A percentile compares a stretch with the other conserved stretches of the same genome.
phyloP scores from a whole-genome alignment of 92 coral and sea anemone genomes.

The Siderastrea radians region DNA sequence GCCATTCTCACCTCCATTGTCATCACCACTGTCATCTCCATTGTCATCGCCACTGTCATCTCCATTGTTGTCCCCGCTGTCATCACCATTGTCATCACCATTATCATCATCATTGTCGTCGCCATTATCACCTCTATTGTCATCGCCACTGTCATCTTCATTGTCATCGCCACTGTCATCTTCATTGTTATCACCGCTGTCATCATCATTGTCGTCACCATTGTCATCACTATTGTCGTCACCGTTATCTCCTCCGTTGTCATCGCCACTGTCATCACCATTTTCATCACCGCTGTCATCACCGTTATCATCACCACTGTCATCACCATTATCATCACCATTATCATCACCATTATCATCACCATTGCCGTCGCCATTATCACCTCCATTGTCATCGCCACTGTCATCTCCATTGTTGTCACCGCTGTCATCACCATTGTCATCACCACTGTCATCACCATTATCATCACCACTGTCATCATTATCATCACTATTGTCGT shows the following conservation, averaged over 20 bases:
- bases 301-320: not conserved
- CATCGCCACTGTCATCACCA: not conserved
- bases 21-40: not conserved
- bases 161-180: not conserved
- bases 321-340: not conserved
- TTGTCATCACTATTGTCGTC: not conserved
- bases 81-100: not conserved
- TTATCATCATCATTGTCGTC: not conserved
- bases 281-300: not conserved
- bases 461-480: not conserved
- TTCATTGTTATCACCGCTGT: not conserved
- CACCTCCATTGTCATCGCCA: constrained; percentile 1
- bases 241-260: not conserved
- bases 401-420: constrained; percentile 3
- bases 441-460: constrained; percentile 9
- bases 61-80: not conserved
- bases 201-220: not conserved
- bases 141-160: not conserved
- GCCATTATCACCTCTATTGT: not conserved
- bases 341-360: not conserved
- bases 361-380: not conserved
- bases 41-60: not conserved
- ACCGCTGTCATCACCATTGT: not conserved
- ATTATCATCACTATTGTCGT: not conserved
- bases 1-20: not conserved